Evolutionary conservation across 2,797 vertebrate species (phyloP).

Genomic region (Fistularia commersonii): DNA sequence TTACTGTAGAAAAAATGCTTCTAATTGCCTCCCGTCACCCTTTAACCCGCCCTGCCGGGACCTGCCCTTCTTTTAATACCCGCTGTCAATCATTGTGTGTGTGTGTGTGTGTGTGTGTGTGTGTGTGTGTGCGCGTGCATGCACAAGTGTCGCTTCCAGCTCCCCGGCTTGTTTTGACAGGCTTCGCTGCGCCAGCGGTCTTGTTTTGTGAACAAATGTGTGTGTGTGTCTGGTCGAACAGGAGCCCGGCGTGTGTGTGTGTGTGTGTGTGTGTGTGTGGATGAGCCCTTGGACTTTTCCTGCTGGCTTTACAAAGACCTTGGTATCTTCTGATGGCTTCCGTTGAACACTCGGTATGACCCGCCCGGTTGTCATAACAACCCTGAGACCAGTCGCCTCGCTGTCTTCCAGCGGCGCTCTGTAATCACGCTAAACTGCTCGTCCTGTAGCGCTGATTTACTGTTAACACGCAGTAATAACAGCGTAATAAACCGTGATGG

Average conservation of each 20-base stretch:
- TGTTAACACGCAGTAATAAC: no score
- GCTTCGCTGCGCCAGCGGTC: no score
- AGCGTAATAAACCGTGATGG: no score
- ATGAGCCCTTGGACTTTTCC: slow-evolving; percentile 23
- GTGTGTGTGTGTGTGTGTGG: slow-evolving; percentile 11
- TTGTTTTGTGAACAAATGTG: background rate
- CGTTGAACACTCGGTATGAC: no score
- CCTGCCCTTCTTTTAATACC: slow-evolving; percentile 53
- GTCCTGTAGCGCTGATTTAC: no score
- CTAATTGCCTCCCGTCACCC: slow-evolving; percentile 61
- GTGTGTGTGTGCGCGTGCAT: slow-evolving; percentile 7
- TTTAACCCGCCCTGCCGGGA: slow-evolving; percentile 44
- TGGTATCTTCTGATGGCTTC: no score
- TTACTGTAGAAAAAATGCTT: slow-evolving; percentile 62
- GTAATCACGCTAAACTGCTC: no score
- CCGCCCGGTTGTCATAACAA: no score
- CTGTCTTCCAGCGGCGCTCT: no score
- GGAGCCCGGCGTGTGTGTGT: no score
- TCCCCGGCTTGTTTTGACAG: background rate
- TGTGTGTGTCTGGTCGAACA: background rate
- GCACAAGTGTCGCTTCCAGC: no score
- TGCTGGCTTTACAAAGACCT: slow-evolving; percentile 42
- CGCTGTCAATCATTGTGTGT: slow-evolving; percentile 51
- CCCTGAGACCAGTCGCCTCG: no score
- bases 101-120: slow-evolving; percentile 15